Conservation (phyloP, 2,888 invertebrate genomes). For the Drosophila mulleri region DNA sequence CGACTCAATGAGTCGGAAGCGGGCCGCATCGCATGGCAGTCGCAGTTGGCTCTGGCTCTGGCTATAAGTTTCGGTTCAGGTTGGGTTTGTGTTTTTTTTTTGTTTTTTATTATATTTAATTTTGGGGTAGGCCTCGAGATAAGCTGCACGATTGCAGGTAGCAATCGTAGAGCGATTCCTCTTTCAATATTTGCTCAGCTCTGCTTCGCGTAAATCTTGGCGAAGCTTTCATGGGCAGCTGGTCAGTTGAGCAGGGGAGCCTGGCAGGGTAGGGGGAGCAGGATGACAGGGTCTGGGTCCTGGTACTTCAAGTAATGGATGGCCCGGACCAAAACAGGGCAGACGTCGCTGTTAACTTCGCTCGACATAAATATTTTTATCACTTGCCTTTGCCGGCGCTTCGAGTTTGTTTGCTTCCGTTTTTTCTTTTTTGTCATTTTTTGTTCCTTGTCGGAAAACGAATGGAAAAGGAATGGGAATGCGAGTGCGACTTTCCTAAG, state of each 20-base stretch:
- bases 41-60: slow-evolving; percentile 4
- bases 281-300: background rate
- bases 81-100: background rate
- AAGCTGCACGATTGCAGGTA: slow-evolving; percentile 55
- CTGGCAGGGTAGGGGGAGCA: no score
- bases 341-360: slow-evolving; percentile 67
- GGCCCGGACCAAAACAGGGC: slow-evolving; percentile 31
- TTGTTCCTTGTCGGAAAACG: slow-evolving; percentile 20
- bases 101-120: background rate
- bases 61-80: background rate
- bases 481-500: background rate
- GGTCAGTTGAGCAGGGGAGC: slow-evolving; percentile 10
- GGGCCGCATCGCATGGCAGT: slow-evolving; percentile 30
- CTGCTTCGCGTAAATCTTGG: slow-evolving; percentile 48
- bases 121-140: slow-evolving; percentile 52
- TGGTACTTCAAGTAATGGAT: slow-evolving; percentile 48
- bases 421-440: slow-evolving; percentile 1
- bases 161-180: slow-evolving; percentile 30
- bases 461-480: slow-evolving; percentile 4
- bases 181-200: slow-evolving; percentile 59
- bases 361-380: slow-evolving; percentile 80
- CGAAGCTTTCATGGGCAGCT: slow-evolving; percentile 31
- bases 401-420: slow-evolving; percentile 46
- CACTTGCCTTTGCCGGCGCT: slow-evolving; percentile 60
- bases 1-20: slow-evolving; percentile 77